Base-by-base conservation (phyloP, 1,140 invertebrate genomes). In the Leptinotarsa undecemlineata region DNA sequence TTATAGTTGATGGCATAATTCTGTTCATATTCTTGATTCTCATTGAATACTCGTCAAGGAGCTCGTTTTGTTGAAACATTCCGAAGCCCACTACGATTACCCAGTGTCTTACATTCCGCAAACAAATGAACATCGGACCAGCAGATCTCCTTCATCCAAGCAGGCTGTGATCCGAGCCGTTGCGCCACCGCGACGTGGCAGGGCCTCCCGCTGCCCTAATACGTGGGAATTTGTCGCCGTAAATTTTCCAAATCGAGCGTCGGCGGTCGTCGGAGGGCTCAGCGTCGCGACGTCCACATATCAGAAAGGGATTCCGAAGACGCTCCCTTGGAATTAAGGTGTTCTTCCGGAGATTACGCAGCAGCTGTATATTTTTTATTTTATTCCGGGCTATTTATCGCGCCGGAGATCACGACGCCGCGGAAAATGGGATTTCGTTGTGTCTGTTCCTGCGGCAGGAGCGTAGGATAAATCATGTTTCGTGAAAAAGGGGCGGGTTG, bases 271-370 rank as follows among this genome's bases (percentile, higher is more conserved):
- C 20, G 33, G 57, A 72, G 23, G 71, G 51, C 61, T 47, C 47
- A 20, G 26, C 67, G 19, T 15, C 47, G 71, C 75, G 72, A 79
- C 78, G 77, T 78, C 72, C 78, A 78, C 78, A 79, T 78, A 79
- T 79, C 78, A 78, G 78, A 74, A 78, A 68, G 74, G 76, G 78
- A 79, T 78, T 75, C 73, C 69, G 77, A 74, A 74, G 74, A 67
- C 77, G 78, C 78, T 76, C 66, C 73, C 70, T 66, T 63, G 73
- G 78, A 79, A 79, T 79, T 79, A 79, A 79, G 77, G 78, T 79
- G 78, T 76, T 79, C 78, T 79, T 79, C 77, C 78, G 77, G 78
- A 79, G 78, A 79, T 79, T 79, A 79, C 77, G 71, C 77, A 74
- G 68, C 76, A 73, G 78, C 76, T 79, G 75, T 79, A 78, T 79